Evolutionary conservation across 1,140 invertebrate genomes (phyloP), one percentile per base, ranked within the genome.

Genomic region (Leguminivora glycinivorella): DNA sequence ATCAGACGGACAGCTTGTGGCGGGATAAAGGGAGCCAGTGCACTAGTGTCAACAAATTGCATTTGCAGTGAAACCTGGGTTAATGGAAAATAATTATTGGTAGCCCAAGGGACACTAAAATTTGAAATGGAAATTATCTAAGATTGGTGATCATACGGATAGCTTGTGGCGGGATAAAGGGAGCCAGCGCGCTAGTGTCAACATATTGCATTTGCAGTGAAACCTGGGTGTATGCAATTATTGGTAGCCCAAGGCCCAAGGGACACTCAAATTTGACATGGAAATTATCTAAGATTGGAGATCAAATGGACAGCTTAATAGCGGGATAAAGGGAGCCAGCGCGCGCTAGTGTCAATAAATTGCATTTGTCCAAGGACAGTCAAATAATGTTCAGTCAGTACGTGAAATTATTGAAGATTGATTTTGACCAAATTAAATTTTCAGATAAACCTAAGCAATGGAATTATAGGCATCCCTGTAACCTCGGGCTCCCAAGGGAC

Each of bases 201-300:
- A 78, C 77, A 79, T 77, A 83, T 81, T 81, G 73, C 77, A 72
- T 80, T 84, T 85, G 47, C 19, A 52, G 47, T 52, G 47, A 52
- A 22, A 9, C 47, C 47, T 52, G 7, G 47, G 10, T 10, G 2
- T 22, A 52, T 52, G 47, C 17, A n/a, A 17, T 17, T 6, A 47
- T 6, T 47, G 4, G n/a, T 17, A 47, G 1, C 47, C 19, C 47
- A n/a, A n/a, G n/a, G n/a, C n/a, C n/a, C n/a, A 22, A 10, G 19
- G 38, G 10, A 10, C 6, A 12, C 10, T 40, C 38, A 40, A 10
- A n/a, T n/a, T n/a, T n/a, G n/a, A n/a, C n/a, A n/a, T n/a, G n/a
- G n/a, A n/a, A n/a, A n/a, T n/a, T n/a, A n/a, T n/a, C n/a, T n/a
- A n/a, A n/a, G n/a, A n/a, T n/a, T n/a, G n/a, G n/a, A n/a, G n/a